These are phyloP conservation scores for Spermophilus dauricus DNA, from an alignment of 2,113 vertebrate species.

Conservation along the genomic window DNA sequence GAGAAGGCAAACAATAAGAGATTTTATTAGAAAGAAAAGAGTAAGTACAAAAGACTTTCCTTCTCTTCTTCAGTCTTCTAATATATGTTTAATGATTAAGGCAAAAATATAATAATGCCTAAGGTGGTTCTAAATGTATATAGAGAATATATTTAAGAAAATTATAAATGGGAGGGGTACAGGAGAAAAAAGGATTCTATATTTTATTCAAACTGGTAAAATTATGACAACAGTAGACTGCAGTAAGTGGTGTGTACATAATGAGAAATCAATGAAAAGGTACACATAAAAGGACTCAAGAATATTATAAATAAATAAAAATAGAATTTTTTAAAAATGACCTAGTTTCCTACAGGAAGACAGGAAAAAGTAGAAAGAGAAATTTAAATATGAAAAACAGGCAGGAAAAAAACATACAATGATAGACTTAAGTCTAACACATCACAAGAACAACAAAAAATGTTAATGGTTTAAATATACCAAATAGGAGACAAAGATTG, in stretches of 20 bases:
- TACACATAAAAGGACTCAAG: neutral
- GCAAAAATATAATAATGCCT: neutral
- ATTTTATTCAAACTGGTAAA: neutral
- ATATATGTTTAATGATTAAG: neutral
- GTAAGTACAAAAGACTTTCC: neutral
- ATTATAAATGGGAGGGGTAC: neutral
- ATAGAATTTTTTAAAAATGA: neutral
- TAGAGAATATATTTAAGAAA: neutral
- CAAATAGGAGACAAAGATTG: neutral
- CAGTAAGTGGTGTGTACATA: neutral
- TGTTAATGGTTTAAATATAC: neutral
- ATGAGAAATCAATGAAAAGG: neutral
- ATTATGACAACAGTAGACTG: neutral
- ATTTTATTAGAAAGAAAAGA: neutral
- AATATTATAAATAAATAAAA: neutral
- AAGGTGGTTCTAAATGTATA: neutral
- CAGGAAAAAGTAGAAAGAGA: neutral
- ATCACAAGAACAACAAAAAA: neutral
- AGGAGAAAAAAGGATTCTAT: neutral
- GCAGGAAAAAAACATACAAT: neutral
- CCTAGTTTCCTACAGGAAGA: neutral
- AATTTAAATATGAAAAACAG: neutral
- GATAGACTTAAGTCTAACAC: neutral
- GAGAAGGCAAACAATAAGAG: neutral
- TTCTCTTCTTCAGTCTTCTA: neutral